A percentile compares a stretch with the other conserved stretches of the same genome.
Evolutionary conservation across 2,797 vertebrate genomes (phyloP).

Genomic region (Clarias platycephalus): DNA sequence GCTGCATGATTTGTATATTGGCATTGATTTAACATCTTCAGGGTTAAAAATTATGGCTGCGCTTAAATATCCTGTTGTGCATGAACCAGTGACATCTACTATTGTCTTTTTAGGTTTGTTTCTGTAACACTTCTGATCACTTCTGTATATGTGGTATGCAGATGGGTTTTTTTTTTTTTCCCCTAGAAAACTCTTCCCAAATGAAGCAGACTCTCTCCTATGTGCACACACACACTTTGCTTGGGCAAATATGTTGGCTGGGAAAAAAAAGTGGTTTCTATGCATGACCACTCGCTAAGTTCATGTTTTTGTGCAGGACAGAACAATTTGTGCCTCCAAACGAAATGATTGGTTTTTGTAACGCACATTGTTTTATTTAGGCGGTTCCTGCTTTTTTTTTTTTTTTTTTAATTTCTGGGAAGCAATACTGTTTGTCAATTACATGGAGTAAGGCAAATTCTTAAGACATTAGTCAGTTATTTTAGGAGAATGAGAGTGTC

Average conservation of each 20-base stretch:
- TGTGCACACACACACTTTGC: no score
- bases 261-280: slow-evolving; percentile 23
- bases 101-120: background rate
- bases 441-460: slow-evolving; percentile 65
- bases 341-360: background rate
- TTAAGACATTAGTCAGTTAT: slow-evolving; percentile 67
- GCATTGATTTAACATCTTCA: background rate
- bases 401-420: slow-evolving; percentile 34
- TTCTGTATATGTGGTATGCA: background rate
- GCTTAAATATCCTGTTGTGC: background rate
- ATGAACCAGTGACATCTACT: background rate
- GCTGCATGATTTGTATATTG: background rate
- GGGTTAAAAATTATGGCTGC: background rate
- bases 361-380: slow-evolving; percentile 44
- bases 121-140: background rate
- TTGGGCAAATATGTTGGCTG: background rate
- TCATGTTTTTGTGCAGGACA: slow-evolving; percentile 6
- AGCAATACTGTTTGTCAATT: slow-evolving; percentile 54
- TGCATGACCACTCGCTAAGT: slow-evolving; percentile 8
- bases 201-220: background rate
- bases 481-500: slow-evolving; percentile 70
- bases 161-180: background rate
- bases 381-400: background rate
- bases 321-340: slow-evolving; percentile 29
- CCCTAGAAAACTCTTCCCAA: background rate